Base-by-base conservation (phyloP, 2,888 invertebrate genomes). In the Rugalucina vietnamica region DNA sequence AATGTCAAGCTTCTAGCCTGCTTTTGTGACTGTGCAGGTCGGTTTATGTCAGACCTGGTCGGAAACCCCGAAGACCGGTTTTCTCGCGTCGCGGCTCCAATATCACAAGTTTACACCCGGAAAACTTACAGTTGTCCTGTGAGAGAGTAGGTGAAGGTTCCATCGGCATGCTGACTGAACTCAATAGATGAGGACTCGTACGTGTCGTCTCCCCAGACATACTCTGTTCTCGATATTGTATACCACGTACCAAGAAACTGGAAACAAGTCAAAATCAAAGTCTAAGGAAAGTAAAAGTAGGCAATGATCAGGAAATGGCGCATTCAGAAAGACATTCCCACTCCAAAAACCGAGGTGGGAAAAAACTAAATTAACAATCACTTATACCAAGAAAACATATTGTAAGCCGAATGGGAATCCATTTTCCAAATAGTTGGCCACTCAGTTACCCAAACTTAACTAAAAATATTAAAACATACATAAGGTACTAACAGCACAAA, bases 191-290 rank as follows among this genome's bases (percentile, higher is more conserved):
- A 49, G 0, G 88, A 88, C 12, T 84, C 72, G 75, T 79, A 88
- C 8, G 89, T 88, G 34, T 79, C 50, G 18, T 85, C 81, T 12
- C 85, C 86, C 74, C 76, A 89, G 10, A 73, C 75, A 37, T 54
- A 76, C 2, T 72, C 77, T 3, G 88, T 88, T 24, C 84, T 65
- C 8, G 76, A 50, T 18, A 86, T 72, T 0, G 84, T 85, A 57
- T 85, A 88, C 89, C 89, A 89, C 14, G 83, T 84, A 0, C 89
- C 89, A 5, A 76, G 72, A 60, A 88, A 87, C 89, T 89, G 83
- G 36, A 79, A 82, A 34, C 43, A 71, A 57, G 8, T 50, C 8
- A 27, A n/a, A 60, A n/a, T n/a, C n/a, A n/a, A n/a, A n/a, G n/a
- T n/a, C 14, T 12, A 60, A 5, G 24, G 24, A n/a, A n/a, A 54